Base-by-base conservation (phyloP, 1,140 invertebrate genomes). In the Popillia japonica region DNA sequence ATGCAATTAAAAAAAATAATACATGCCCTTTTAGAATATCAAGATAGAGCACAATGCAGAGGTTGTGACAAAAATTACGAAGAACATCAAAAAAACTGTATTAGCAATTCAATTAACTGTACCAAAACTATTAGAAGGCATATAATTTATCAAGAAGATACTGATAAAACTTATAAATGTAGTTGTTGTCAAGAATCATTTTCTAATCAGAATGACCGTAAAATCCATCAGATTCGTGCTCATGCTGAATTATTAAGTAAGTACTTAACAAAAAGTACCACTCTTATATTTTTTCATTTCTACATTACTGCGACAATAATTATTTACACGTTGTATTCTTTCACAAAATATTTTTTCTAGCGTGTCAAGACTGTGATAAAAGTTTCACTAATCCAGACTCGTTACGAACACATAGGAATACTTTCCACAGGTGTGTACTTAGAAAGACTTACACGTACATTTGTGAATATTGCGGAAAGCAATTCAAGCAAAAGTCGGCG, bases 391-490 rank as follows among this genome's bases (percentile, higher is more conserved):
- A 86, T 10, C 82, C 83, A 40, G 87, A 87, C 79, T 86, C 83
- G 11, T 80, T 87, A 27, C 85, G 85, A 76, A 73, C 77, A 6
- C 82, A 84, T 78, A 81, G 77, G 59, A 78, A 80, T 44, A 68
- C 77, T 8, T 79, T 72, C 40, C 82, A 84, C 59, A 85, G 82
- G 79, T 85, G 84, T 3, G 72, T 83, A 14, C 48, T 42, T 0
- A 82, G 82, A 40, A 82, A 84, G 75, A 81, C 81, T 20, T 85
- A 87, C 40, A 84, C 85, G 64, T 85, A 87, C 8, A 83, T 88
- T 41, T 88, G 87, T 80, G 84, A 87, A 17, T 86, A 86, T 76
- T 88, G 87, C 78, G 87, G 87, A 22, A 85, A 87, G 73, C 85
- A 87, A 73, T 88, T 87, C 48, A 81, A 81, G 22, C 85, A 87